Evolutionary conservation across 1,140 invertebrate species (phyloP).

Genomic region (Drosophila biarmipes): DNA sequence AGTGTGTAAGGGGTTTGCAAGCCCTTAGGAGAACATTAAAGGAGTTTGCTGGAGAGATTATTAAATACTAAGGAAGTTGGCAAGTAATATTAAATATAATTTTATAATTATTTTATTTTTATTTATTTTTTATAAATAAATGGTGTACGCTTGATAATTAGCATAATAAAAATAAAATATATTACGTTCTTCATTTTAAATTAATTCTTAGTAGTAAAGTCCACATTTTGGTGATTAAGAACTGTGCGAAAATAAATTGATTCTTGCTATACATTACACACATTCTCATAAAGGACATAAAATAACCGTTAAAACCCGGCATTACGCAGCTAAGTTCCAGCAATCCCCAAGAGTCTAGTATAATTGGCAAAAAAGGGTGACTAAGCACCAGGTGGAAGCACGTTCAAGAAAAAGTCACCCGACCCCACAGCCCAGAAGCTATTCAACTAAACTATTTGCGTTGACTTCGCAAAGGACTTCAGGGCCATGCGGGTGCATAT

Average conservation of each 20-base stretch:
- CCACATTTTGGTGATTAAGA: neutral
- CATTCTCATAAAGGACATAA: conserved; percentile 3
- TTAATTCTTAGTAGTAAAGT: no score
- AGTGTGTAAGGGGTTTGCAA: no score
- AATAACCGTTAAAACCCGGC: conserved; percentile 33
- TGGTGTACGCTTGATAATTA: no score
- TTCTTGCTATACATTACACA: neutral
- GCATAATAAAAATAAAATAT: no score
- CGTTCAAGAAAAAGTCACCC: conserved; percentile 20
- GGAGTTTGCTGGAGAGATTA: neutral
- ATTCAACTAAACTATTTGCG: conserved; percentile 58
- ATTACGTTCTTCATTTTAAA: no score
- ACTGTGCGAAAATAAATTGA: neutral
- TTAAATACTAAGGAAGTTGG: neutral
- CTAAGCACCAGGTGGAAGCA: conserved; percentile 73
- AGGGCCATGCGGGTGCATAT: conserved; percentile 43
- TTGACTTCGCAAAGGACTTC: conserved; percentile 50
- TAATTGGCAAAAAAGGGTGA: conserved; percentile 56
- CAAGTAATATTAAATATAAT: neutral
- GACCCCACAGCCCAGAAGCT: conserved; percentile 14
- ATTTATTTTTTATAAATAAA: no score
- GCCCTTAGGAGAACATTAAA: neutral
- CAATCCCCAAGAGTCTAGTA: conserved; percentile 24
- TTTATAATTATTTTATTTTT: no score
- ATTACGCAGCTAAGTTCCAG: conserved; percentile 40